phyloP scores from a whole-genome alignment of 1,140 invertebrate species.

The Lutraria rhynchaena region DNA sequence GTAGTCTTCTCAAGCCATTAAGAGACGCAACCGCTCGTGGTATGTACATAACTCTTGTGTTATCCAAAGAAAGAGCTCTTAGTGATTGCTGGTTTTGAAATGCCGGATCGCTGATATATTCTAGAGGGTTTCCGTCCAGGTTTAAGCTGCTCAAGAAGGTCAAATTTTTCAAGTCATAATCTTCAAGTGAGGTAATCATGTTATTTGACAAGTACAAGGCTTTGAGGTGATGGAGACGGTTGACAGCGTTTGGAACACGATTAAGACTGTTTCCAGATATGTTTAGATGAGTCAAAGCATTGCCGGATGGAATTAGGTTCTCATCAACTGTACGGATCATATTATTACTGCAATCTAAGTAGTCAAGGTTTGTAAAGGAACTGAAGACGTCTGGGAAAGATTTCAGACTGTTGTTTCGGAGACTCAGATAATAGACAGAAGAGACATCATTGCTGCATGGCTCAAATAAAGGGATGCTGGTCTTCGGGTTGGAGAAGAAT shows the following conservation, averaged over 20 bases:
- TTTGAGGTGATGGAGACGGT: neutral
- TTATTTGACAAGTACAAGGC: conserved; percentile 16
- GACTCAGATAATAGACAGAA: conserved; percentile 9
- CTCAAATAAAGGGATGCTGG: conserved; percentile 38
- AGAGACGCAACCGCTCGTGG: conserved; percentile 19
- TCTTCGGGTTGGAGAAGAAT: conserved; percentile 16
- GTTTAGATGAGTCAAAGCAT: conserved; percentile 17
- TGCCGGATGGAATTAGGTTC: neutral
- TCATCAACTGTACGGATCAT: conserved; percentile 24
- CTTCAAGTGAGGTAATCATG: conserved; percentile 34
- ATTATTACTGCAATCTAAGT: conserved; percentile 23
- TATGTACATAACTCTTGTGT: conserved; percentile 9
- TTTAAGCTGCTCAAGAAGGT: conserved; percentile 12
- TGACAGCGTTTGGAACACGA: conserved; percentile 23
- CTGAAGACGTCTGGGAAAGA: conserved; percentile 30
- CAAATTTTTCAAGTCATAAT: conserved; percentile 19
- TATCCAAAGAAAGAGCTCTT: neutral
- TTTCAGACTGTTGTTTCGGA: conserved; percentile 31
- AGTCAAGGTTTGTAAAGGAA: conserved; percentile 13
- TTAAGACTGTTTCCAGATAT: conserved; percentile 21
- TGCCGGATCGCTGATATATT: conserved; percentile 23
- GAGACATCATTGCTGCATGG: conserved; percentile 28
- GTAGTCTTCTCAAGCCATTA: neutral
- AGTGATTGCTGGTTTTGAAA: neutral
- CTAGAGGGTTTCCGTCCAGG: conserved; percentile 22